Base-by-base conservation (phyloP, 2,113 vertebrate species). In the Gracilinanus agilis region DNA sequence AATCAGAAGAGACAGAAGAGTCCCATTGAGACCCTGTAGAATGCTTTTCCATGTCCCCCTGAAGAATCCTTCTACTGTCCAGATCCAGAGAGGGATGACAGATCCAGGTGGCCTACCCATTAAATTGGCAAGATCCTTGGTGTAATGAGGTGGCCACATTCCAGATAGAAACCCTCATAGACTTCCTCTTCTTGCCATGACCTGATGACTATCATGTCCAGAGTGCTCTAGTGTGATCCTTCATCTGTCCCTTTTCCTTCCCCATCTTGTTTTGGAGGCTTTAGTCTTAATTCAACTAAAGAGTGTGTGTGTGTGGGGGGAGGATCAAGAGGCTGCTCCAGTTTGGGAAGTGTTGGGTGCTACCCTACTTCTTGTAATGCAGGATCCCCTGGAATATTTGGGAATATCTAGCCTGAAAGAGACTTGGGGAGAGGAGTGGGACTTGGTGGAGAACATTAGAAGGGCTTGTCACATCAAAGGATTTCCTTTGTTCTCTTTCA, bases 291-390 rank as follows among this genome's bases (percentile, higher is more conserved):
- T 83, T 40, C 67, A 40, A 83, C 23, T 40, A 53, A 9, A 24
- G 27, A 34, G 44, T 2, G 13, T 1, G 54, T 0, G 0, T 27
- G 16, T 24, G 4, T 10, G 0, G 12, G 53, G 25, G 16, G n/a
- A 7, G 7, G 44, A 83, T 25, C 1, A 4, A 44, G 5, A 44
- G 25, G 12, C 91, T 9, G 1, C 6, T 3, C 44, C 25, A 16
- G 0, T 27, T 55, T 24, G 56, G 92, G n/a, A 56, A 67, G 34
- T 0, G 6, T 8, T 5, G 29, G 75, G 44, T 8, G 27, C 90
- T 4, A 9, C 24, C 29, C 12, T n/a, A n/a, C 67, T 83, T 83
- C 67, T 56, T 25, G 10, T 25, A 24, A 11, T 13, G 40, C 1
- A 9, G 27, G 44, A 27, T 3, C 19, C 0, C 21, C 5, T 1